These are phyloP conservation scores for Mormyrops boulengeri DNA, from an alignment of 2,797 vertebrate genomes.

Conservation along the genomic window DNA sequence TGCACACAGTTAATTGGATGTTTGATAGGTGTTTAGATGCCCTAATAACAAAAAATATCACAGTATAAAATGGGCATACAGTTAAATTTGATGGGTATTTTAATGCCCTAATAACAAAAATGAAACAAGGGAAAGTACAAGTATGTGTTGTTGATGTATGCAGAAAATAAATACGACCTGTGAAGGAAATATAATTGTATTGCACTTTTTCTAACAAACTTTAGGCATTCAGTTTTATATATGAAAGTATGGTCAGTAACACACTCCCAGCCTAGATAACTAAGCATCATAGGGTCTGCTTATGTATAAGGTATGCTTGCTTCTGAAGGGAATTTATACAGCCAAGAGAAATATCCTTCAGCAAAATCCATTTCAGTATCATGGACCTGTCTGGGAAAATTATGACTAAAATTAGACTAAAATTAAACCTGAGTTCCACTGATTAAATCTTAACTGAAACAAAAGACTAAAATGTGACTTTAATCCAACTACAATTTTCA, in stretches of 20 bases:
- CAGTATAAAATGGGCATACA: neutral
- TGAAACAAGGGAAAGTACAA: neutral
- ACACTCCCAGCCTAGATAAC: too few species aligned
- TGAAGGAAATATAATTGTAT: neutral
- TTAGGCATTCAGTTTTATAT: neutral
- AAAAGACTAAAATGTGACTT: too few species aligned
- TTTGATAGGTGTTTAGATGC: neutral
- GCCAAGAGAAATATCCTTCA: too few species aligned
- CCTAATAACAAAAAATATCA: neutral
- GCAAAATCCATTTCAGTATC: too few species aligned
- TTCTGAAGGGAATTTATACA: too few species aligned
- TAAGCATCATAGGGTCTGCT: too few species aligned
- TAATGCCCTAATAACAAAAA: neutral
- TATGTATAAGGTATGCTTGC: too few species aligned
- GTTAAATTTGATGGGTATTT: neutral
- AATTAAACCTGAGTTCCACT: too few species aligned
- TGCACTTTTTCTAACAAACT: neutral
- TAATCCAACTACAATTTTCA: too few species aligned
- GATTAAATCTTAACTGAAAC: too few species aligned
- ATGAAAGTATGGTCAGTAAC: neutral
- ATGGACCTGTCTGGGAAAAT: too few species aligned
- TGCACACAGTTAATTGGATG: neutral
- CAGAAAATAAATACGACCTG: neutral
- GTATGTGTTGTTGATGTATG: neutral
- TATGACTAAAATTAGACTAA: too few species aligned